phyloP scores from a whole-genome alignment of 2,797 vertebrate genomes.

The Rhinogobio ventralis region DNA sequence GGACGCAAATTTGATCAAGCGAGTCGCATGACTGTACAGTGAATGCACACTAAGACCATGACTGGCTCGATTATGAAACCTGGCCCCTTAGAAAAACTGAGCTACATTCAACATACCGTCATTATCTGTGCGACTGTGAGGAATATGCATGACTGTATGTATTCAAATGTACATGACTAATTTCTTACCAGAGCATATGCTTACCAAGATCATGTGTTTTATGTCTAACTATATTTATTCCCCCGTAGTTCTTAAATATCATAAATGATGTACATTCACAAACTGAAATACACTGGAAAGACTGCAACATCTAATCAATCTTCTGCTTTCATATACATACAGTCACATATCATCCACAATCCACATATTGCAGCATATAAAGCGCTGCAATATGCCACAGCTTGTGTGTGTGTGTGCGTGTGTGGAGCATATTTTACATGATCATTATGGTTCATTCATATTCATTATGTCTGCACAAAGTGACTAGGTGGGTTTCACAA shows the following conservation, averaged over 20 bases:
- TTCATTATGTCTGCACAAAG: background rate
- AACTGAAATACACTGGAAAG: background rate
- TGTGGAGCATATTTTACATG: background rate
- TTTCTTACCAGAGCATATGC: background rate
- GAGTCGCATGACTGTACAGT: background rate
- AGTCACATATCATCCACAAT: conserved; percentile 13
- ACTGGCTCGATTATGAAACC: background rate
- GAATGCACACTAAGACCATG: conserved; percentile 6
- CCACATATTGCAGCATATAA: background rate
- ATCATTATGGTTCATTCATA: conserved; percentile 8
- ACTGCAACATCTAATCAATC: conserved; percentile 5
- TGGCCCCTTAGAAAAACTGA: background rate
- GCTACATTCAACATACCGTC: background rate
- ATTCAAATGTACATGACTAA: background rate
- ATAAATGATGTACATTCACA: background rate
- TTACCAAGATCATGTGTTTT: conserved; percentile 13
- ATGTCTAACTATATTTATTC: background rate
- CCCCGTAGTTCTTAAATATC: conserved; percentile 1
- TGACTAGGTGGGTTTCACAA: background rate
- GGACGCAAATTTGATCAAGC: conserved; percentile 39
- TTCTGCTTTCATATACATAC: conserved; percentile 1
- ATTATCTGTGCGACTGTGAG: background rate
- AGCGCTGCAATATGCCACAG: background rate
- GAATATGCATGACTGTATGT: background rate
- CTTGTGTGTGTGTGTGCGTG: background rate